phyloP scores from a whole-genome alignment of 2,113 vertebrate genomes.

The Clupea harengus region DNA sequence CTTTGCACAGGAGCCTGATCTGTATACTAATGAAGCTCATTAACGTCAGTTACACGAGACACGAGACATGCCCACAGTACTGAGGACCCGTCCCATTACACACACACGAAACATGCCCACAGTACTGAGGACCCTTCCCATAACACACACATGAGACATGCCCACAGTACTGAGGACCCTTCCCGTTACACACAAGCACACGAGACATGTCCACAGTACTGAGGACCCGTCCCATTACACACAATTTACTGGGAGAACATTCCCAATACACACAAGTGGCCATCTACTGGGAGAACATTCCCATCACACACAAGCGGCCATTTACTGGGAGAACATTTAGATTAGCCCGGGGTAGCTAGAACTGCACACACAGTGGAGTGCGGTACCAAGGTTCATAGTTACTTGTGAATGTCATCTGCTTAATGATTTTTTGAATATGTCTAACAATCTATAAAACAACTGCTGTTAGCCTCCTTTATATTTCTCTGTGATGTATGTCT shows the following conservation, averaged over 20 bases:
- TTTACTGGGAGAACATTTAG: not conserved
- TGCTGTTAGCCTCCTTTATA: not conserved
- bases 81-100: too few species aligned
- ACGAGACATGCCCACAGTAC: not conserved
- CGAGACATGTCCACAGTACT: not conserved
- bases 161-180: not conserved
- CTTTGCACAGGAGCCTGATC: not conserved
- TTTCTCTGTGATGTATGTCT: too few species aligned
- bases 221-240: too few species aligned
- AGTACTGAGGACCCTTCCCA: too few species aligned
- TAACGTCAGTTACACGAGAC: not conserved
- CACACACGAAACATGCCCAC: too few species aligned
- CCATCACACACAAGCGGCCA: too few species aligned
- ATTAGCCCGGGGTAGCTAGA: not conserved
- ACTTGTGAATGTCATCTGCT: not conserved
- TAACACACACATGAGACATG: too few species aligned
- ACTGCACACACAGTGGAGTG: not conserved
- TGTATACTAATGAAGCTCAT: not conserved
- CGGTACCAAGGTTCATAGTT: not conserved
- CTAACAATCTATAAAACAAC: not conserved
- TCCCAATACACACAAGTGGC: not conserved
- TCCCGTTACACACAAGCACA: too few species aligned
- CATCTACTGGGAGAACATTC: not conserved
- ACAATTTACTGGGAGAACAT: too few species aligned
- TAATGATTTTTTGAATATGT: not conserved